Evolutionary conservation across 2,888 invertebrate genomes (phyloP), one percentile per base, ranked within the genome.

Genomic region (Trisateles emortualis): DNA sequence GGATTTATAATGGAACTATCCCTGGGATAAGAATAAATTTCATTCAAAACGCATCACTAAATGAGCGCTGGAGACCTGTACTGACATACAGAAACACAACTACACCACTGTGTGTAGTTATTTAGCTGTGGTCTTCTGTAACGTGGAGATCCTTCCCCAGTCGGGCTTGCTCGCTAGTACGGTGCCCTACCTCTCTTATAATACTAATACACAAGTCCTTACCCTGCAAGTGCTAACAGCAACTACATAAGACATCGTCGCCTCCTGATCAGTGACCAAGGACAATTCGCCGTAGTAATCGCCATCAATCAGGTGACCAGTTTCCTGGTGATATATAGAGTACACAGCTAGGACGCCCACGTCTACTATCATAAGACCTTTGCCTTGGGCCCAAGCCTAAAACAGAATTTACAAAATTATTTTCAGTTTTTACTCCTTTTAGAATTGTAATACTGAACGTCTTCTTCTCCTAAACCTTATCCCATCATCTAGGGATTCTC

Each of bases 281-380:
- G 78, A 76, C 0, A 79, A 44, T 36, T 77, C 79, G 2, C 78
- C 78, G 38, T 77, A 78, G 59, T 68, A 72, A 30, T 81, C 81
- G 0, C 81, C 82, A 22, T 82, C 80, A 0, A 76, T 71, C 2
- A 79, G 55, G 49, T 83, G 81, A 0, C 74, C 78, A 2, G 49
- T 54, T 33, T 82, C 79, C 22, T 53, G 39, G 9, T 65, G 52
- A 2, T 44, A 19, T 0, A 47, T 14, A 0, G 75, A 67, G 44
- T 75, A 76, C 2, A 81, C 78, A 0, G 76, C 76, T 45, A 80
- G 51, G 4, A 77, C 56, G 0, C 81, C 81, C 0, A 62, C 55
- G 2, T 75, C 69, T 0, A 82, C 48, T 2, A 82, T 68, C 19
- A 74, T 43, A 5, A 82, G 55, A 0, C 81, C 79, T 0, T 67